Evolutionary conservation across 2,888 invertebrate species (phyloP), one percentile per base, ranked within the genome.

Genomic region (Eubasilissa splendida): DNA sequence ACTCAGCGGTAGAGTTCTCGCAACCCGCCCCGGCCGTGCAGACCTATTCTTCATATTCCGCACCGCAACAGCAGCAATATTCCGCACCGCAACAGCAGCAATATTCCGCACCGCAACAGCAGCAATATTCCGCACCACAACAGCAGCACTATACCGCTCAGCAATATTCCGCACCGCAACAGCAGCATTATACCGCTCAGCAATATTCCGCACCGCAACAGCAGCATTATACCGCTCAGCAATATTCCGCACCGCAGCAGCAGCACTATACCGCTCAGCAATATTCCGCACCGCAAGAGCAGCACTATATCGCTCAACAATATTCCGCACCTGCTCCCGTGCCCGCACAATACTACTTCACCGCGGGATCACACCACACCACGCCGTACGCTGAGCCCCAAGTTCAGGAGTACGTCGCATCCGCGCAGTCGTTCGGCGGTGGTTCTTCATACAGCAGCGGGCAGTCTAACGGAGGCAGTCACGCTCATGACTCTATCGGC

Each of bases 381-480:
- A 2, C 54, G 2, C 12, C 54, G 54, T n/a, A 58, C n/a, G n/a
- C n/a, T 9, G 11, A 11, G 58, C 58, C 58, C 4, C 11, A n/a
- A 58, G n/a, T 58, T 58, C 54, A 53, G 31, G 54, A 54, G 4
- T 73, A 73, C 56, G 33, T 22, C 9, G 71, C 71, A 8, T 56
- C 71, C 8, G 33, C 54, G 4, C 56, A 71, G 54, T 31, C 71
- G 1, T 71, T 56, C 54, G 10, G 54, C 56, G 50, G 14, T 3
- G 52, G 14, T 50, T 68, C 68, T 68, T 50, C 52, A 68, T 68
- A 50, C 52, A 50, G 53, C n/a, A 68, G 52, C 10, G 68, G 66
- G n/a, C 22, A 22, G 22, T 22, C 22, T 22, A 22, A 22, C 22
- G 22, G 22, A 22, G 22, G 22, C 22, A 22, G 22, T 22, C 22